Conservation (phyloP, 2,888 invertebrate species). For the Andrena fulva region DNA sequence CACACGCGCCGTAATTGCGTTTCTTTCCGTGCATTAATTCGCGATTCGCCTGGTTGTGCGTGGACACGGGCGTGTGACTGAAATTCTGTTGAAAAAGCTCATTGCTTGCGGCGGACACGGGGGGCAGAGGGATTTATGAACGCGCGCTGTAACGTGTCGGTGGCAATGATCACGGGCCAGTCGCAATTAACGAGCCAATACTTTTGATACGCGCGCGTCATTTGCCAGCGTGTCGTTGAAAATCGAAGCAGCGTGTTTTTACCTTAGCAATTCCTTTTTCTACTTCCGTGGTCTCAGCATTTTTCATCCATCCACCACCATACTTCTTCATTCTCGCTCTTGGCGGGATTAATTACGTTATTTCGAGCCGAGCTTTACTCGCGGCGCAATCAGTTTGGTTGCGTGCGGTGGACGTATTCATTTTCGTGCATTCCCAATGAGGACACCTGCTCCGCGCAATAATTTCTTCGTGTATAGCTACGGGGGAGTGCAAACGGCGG, state of each 20-base stretch:
- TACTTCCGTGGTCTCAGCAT: background rate
- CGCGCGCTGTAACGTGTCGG: conserved; percentile 16
- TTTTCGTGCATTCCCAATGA: conserved; percentile 39
- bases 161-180: conserved; percentile 41
- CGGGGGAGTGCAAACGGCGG: conserved; percentile 49
- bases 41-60: conserved; percentile 22
- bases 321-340: background rate
- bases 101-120: conserved; percentile 21
- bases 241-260: conserved; percentile 18
- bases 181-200: conserved; percentile 56
- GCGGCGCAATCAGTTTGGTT: conserved; percentile 63
- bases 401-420: conserved; percentile 68
- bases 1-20: conserved; percentile 33
- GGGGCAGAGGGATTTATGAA: conserved; percentile 30
- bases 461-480: conserved; percentile 56
- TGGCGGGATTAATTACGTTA: conserved; percentile 45
- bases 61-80: conserved; percentile 31
- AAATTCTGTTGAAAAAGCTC: conserved; percentile 53
- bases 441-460: conserved; percentile 65
- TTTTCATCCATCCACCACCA: background rate
- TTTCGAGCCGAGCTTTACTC: conserved; percentile 35
- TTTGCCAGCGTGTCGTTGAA: conserved; percentile 27
- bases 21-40: conserved; percentile 45
- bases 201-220: conserved; percentile 23
- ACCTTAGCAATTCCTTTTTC: conserved; percentile 1